Evolutionary conservation across 2,888 invertebrate genomes (phyloP), one percentile per base, ranked within the genome.

Genomic region (Heliconius cydno): DNA sequence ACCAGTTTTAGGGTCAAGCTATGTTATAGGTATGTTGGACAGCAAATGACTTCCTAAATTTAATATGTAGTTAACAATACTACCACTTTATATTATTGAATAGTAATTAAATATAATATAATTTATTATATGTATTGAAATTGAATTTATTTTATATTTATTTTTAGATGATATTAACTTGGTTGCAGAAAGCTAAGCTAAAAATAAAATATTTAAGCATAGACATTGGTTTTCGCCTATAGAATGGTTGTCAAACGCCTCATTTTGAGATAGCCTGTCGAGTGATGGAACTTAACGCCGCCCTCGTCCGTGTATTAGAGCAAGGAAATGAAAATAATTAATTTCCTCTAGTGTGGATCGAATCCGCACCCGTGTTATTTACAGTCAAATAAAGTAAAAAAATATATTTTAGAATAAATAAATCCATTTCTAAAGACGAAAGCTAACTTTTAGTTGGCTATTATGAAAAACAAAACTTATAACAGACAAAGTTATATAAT

Each of bases 1-100:
- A 79, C 83, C 80, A 87, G 88, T 89, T 92, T 91, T 91, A 89
- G 92, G 91, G 92, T 92, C 93, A 91, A 87, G 84, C 86, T 90
- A 89, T 90, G 77, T 6, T 52, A 52, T 19, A 41, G 41, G 3
- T 41, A 41, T 70, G 65, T 78, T 60, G 70, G 74, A 79, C 60
- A 68, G 67, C 65, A 76, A 81, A 81, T 57, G 79, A 81, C 82
- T 82, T 81, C 82, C 82, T 82, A 81, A 82, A 82, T 76, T 79
- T 71, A 78, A 68, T 79, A 74, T 76, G 81, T 81, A 78, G 78
- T 74, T 68, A 75, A 81, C 82, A 30, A 74, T 68, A 70, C 22
- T 19, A 66, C 10, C 25, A 25, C 1, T 68, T 70, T 65, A 25
- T 38, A 41, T 28, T 46, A 34, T 41, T 80, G 78, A 70, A 63